Conservation (phyloP, 2,113 vertebrate species). For the Lathamus discolor region DNA sequence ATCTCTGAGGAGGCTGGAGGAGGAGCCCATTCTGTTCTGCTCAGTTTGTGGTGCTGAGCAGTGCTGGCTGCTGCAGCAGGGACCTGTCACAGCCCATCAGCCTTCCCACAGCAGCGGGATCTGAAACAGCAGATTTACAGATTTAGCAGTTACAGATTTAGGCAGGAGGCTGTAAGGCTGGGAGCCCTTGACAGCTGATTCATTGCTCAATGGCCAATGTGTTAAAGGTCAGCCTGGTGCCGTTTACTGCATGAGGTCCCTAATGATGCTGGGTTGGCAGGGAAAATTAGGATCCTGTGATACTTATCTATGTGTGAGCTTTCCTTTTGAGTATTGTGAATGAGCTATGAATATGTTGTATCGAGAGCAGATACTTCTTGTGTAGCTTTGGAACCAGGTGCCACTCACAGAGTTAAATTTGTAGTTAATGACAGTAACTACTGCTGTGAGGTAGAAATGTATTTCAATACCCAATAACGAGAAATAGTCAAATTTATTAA, state of each 20-base stretch:
- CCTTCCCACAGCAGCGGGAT: not conserved
- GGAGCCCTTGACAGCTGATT: no score
- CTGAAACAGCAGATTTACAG: no score
- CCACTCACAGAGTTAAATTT: no score
- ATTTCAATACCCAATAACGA: not conserved
- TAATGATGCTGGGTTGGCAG: not conserved
- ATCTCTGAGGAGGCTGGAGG: not conserved
- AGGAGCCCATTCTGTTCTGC: not conserved
- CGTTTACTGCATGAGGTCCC: not conserved
- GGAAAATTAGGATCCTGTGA: not conserved
- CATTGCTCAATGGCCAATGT: accelerated
- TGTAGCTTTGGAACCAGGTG: not conserved
- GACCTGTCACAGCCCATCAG: not conserved
- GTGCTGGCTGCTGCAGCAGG: not conserved
- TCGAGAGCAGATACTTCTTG: not conserved
- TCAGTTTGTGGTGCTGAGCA: not conserved
- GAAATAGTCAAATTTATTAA: not conserved
- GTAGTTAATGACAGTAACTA: not conserved
- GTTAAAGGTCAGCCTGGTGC: not conserved
- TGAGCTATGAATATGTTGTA: accelerated
- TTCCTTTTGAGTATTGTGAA: not conserved
- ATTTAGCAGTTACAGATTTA: no score
- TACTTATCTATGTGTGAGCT: not conserved
- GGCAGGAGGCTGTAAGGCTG: not conserved
- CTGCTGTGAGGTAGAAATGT: not conserved